phyloP scores from a whole-genome alignment of 2,113 vertebrate species.

The Eurypyga helias region DNA sequence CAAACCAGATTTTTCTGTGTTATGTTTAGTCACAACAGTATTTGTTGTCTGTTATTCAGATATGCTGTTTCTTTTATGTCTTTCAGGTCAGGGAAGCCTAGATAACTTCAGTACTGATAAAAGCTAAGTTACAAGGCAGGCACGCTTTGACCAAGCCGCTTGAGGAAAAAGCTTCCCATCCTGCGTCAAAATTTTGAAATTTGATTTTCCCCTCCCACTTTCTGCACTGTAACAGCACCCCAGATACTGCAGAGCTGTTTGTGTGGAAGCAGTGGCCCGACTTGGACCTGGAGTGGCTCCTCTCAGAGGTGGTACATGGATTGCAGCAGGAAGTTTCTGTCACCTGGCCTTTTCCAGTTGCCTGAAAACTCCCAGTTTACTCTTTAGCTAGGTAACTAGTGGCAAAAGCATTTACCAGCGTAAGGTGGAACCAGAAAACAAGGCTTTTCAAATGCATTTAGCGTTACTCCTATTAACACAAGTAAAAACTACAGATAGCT shows the following conservation, averaged over 20 bases:
- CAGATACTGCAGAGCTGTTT: background rate
- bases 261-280: background rate
- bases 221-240: background rate
- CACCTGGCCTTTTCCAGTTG: background rate
- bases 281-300: background rate
- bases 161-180: background rate
- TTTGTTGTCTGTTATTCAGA: background rate
- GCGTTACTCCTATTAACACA: background rate
- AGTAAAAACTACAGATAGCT: background rate
- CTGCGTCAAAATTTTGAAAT: background rate
- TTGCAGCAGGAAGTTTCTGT: background rate
- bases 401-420: background rate
- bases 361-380: background rate
- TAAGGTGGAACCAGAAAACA: background rate
- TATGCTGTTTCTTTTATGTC: background rate
- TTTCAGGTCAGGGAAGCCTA: background rate
- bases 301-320: background rate
- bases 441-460: background rate
- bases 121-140: background rate
- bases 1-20: background rate
- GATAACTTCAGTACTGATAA: background rate
- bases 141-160: background rate
- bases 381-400: background rate
- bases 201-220: background rate
- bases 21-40: background rate